A percentile compares a stretch with the other conserved stretches of the same genome.
These are phyloP conservation scores for Calephelis perditalis DNA, from an alignment of 2,888 invertebrate species.

Conservation along the genomic window DNA sequence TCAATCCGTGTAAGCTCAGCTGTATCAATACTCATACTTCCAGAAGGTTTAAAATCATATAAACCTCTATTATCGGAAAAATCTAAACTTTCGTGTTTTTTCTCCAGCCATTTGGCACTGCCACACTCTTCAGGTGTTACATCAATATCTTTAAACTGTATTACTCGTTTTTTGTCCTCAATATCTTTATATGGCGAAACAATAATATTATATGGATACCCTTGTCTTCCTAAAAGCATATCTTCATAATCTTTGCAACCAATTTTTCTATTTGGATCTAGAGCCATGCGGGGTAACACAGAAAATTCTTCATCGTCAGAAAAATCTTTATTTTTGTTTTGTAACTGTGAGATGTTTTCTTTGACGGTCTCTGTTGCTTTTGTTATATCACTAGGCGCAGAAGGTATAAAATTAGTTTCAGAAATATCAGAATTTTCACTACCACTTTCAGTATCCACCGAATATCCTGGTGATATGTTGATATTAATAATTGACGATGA, in stretches of 20 bases:
- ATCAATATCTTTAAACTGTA: constrained; percentile 50
- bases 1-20: constrained; percentile 48
- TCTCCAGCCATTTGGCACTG: constrained; percentile 28
- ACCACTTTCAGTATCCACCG: constrained; percentile 49
- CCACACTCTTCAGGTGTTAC: constrained; percentile 27
- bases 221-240: constrained; percentile 60
- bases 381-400: neutral
- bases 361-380: constrained; percentile 45
- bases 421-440: neutral
- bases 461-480: constrained; percentile 77
- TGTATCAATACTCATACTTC: constrained; percentile 23
- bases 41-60: neutral
- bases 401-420: neutral
- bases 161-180: constrained; percentile 46
- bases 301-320: constrained; percentile 48
- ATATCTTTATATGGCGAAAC: constrained; percentile 57
- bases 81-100: constrained; percentile 8
- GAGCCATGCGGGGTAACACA: constrained; percentile 49
- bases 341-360: constrained; percentile 23
- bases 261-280: constrained; percentile 34
- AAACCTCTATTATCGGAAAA: neutral
- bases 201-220: constrained; percentile 66
- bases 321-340: constrained; percentile 45
- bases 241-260: constrained; percentile 50
- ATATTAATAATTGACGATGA: constrained; percentile 75